Evolutionary conservation across 2,888 invertebrate species (phyloP).

Genomic region (Tetheella fluctuosa): DNA sequence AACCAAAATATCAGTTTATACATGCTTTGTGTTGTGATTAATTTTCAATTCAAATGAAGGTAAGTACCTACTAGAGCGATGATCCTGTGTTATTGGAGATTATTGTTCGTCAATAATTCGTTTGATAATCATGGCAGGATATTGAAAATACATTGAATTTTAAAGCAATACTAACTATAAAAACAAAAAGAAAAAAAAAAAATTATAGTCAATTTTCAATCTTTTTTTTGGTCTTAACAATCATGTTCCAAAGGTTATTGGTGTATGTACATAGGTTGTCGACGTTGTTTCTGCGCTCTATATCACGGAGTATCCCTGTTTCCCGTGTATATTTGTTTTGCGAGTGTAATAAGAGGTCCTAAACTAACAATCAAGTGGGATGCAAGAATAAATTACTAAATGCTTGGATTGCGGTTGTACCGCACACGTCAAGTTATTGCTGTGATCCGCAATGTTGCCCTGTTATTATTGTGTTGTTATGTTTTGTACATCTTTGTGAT

Average conservation of each 20-base stretch:
- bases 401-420: constrained; percentile 18
- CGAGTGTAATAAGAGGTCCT: constrained; percentile 43
- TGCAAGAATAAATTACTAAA: constrained; percentile 30
- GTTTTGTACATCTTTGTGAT: too few relatives aligned
- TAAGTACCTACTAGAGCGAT: constrained; percentile 12
- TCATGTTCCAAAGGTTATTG: not conserved
- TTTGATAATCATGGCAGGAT: not conserved
- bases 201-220: too few relatives aligned
- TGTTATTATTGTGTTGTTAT: not conserved
- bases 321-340: constrained; percentile 38
- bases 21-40: constrained; percentile 9
- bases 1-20: not conserved
- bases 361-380: constrained; percentile 45
- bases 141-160: too few relatives aligned
- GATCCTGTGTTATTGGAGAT: not conserved
- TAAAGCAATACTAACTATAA: too few relatives aligned
- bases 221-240: not conserved
- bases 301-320: constrained; percentile 38
- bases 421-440: constrained; percentile 23
- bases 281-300: constrained; percentile 20
- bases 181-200: too few relatives aligned
- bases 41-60: constrained; percentile 38
- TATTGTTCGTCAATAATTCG: not conserved
- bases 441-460: constrained; percentile 19
- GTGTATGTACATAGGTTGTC: constrained; percentile 38